Base-by-base conservation (phyloP, 1,140 invertebrate genomes). In the Zaprionus lachaisei region DNA sequence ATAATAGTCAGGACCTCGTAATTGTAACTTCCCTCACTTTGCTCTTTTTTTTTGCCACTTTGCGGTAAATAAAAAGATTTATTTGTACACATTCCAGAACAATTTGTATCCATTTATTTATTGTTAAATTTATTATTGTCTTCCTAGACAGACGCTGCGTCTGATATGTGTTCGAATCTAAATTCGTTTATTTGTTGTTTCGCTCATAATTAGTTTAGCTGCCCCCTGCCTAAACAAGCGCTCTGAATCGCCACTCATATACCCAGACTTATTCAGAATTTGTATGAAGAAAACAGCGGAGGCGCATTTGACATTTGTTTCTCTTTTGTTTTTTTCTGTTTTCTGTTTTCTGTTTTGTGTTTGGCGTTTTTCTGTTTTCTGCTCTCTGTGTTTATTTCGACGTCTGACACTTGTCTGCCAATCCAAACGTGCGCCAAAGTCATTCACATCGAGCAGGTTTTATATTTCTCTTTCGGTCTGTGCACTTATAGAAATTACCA, bases 341-440 rank as follows among this genome's bases (percentile, higher is more conserved):
- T 49, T 22, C 17, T 49, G n/a, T 20, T 67, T 54, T 76, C 3
- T 49, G 47, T 49, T 49, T 49, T 22, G 11, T 22, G 4, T 47
- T 7, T 20, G 34, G 34, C n/a, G 28, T 9, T 31, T 28, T 9
- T 47, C 17, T 49, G 9, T 7, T 51, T 24, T 51, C 11, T 51
- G 17, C 11, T 51, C 11, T 47, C 41, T 47, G 41, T 51, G 47
- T 51, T 51, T 51, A 51, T 14, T 51, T 20, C 28, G 60, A 34
- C 65, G 72, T 66, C 80, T 77, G 72, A 66, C 81, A 83, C 67
- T 83, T 85, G 78, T 84, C 80, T 75, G 73, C 61, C 60, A 68
- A 57, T 51, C 51, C 55, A 72, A 80, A 63, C 66, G 72, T 77
- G 69, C 66, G 65, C 70, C 58, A 77, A 80, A 72, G 77, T 80